A percentile compares a stretch with the other conserved stretches of the same genome.
These are phyloP conservation scores for Theristicus caerulescens DNA, from an alignment of 2,113 vertebrate species.

Conservation along the genomic window DNA sequence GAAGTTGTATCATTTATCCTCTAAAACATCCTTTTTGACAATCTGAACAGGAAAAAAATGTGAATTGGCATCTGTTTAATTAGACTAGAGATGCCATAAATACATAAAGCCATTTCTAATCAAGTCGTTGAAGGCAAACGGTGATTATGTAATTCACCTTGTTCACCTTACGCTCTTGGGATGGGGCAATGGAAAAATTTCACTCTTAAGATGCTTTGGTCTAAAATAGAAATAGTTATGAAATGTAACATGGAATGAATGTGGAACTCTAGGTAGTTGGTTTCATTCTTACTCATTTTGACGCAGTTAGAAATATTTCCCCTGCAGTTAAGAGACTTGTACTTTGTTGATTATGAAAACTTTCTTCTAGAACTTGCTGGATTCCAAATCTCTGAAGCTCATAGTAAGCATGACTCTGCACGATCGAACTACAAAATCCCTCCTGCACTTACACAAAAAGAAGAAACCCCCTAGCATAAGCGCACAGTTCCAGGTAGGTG, in stretches of 20 bases:
- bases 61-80: neutral
- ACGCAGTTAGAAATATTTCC: neutral
- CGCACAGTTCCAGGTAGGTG: constrained; percentile 93
- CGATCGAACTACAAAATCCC: constrained; percentile 92
- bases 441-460: constrained; percentile 96
- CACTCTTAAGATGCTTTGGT: neutral
- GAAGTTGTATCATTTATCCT: neutral
- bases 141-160: neutral
- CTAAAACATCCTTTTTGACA: neutral
- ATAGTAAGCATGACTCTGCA: constrained; percentile 92
- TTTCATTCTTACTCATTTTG: neutral
- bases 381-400: constrained; percentile 91
- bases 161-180: neutral
- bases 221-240: neutral
- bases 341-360: neutral
- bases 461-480: constrained; percentile 98
- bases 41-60: neutral
- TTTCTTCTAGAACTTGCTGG: constrained; percentile 86
- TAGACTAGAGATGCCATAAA: neutral
- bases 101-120: neutral
- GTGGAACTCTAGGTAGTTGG: neutral
- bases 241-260: neutral
- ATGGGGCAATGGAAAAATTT: neutral
- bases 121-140: neutral
- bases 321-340: neutral